Percentiles rank a stretch among this genome's conserved stretches.
Conservation (phyloP, 2,797 vertebrate genomes). For the Setipinna tenuifilis region DNA sequence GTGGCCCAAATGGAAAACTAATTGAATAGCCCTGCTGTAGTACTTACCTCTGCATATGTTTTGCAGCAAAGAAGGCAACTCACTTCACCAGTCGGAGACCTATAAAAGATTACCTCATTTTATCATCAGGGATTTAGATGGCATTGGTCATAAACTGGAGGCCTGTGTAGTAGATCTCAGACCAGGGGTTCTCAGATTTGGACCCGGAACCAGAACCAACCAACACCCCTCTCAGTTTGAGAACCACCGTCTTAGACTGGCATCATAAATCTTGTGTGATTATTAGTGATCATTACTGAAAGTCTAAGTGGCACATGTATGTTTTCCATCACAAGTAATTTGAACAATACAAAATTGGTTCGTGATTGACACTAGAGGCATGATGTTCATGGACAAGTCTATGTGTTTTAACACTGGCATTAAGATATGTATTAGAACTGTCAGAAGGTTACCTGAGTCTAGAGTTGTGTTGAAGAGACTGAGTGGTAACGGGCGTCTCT, state of each 20-base stretch:
- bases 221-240: too few species aligned
- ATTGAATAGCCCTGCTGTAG: too few species aligned
- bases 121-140: background rate
- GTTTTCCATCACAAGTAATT: background rate
- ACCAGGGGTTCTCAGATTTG: too few species aligned
- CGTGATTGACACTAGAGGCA: background rate
- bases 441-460: background rate
- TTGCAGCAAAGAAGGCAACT: background rate
- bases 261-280: background rate
- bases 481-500: background rate
- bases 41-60: slow-evolving; percentile 1
- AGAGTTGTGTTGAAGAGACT: background rate
- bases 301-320: background rate
- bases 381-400: background rate
- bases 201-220: too few species aligned
- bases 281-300: background rate
- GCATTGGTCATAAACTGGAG: too few species aligned
- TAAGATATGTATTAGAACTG: too few species aligned
- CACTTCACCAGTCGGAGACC: slow-evolving; percentile 14
- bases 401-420: background rate
- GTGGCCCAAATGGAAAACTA: too few species aligned
- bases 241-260: background rate
- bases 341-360: too few species aligned
- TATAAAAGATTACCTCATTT: background rate
- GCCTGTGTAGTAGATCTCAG: too few species aligned